Conservation (phyloP, 2,797 vertebrate genomes). For the Urophycis tenuis region DNA sequence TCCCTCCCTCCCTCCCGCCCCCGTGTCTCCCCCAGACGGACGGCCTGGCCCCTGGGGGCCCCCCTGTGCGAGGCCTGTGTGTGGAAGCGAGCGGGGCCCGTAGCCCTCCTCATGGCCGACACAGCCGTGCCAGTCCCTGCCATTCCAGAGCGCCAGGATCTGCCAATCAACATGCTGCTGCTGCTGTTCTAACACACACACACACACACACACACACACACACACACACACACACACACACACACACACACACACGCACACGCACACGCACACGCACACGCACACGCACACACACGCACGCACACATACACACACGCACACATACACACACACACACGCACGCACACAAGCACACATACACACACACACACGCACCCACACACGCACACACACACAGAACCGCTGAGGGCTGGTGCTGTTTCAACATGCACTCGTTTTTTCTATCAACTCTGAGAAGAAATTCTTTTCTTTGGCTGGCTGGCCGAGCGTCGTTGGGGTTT, state of each 20-base stretch:
- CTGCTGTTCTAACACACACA: not conserved
- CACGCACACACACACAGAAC: not conserved
- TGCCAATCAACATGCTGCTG: too few species aligned
- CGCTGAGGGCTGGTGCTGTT: too few species aligned
- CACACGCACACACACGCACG: not conserved
- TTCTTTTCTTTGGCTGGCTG: not conserved
- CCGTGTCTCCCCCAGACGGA: too few species aligned
- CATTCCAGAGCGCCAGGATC: not conserved
- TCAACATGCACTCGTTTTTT: too few species aligned
- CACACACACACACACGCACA: not conserved
- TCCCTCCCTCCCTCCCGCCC: too few species aligned
- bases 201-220: not conserved
- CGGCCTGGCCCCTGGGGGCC: too few species aligned
- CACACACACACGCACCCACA: slow-evolving; percentile 3
- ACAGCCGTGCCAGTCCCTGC: not conserved
- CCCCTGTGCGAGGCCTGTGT: not conserved
- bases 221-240: slow-evolving; percentile 5
- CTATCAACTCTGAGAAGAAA: not conserved
- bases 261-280: not conserved
- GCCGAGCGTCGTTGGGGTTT: too few species aligned
- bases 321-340: slow-evolving; percentile 2
- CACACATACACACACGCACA: slow-evolving; percentile 3
- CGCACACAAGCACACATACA: not conserved
- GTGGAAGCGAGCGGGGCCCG: not conserved
- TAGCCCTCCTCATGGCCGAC: not conserved